Evolutionary conservation across 2,888 invertebrate species (phyloP).

Genomic region (Diarsia mendica): DNA sequence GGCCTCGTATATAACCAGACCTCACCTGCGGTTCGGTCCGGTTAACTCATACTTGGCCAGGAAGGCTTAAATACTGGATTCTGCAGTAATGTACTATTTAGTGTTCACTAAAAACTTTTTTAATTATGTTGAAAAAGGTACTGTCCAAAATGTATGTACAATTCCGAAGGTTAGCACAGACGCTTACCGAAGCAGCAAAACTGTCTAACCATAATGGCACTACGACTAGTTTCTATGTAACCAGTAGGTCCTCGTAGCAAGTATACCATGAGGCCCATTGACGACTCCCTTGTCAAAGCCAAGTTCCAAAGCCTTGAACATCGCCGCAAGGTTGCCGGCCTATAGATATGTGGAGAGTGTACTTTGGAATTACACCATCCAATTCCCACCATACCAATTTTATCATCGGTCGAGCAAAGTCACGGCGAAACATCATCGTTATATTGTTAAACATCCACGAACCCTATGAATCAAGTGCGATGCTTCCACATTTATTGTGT

Average conservation of each 20-base stretch:
- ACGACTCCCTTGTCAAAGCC: not conserved
- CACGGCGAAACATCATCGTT: not conserved
- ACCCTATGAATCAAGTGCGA: not conserved
- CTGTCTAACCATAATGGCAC: not conserved
- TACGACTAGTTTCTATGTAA: not conserved
- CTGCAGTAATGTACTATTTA: too few species aligned
- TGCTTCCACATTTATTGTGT: not conserved
- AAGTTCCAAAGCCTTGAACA: not conserved
- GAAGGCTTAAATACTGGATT: too few species aligned
- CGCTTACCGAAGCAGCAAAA: not conserved
- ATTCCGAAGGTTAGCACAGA: not conserved
- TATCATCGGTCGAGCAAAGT: not conserved
- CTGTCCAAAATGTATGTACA: too few species aligned
- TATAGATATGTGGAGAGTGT: too few species aligned
- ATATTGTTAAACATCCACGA: not conserved
- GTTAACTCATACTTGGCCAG: too few species aligned
- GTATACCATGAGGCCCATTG: not conserved
- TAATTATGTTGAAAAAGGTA: too few species aligned
- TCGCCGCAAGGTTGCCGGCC: not conserved
- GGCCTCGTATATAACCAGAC: too few species aligned
- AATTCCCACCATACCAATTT: too few species aligned
- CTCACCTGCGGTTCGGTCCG: too few species aligned
- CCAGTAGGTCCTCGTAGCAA: not conserved
- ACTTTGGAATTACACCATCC: too few species aligned
- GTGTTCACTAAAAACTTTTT: constrained; percentile 1